These are phyloP conservation scores for Rattus rattus DNA, from an alignment of 2,113 vertebrate genomes.

Conservation along the genomic window DNA sequence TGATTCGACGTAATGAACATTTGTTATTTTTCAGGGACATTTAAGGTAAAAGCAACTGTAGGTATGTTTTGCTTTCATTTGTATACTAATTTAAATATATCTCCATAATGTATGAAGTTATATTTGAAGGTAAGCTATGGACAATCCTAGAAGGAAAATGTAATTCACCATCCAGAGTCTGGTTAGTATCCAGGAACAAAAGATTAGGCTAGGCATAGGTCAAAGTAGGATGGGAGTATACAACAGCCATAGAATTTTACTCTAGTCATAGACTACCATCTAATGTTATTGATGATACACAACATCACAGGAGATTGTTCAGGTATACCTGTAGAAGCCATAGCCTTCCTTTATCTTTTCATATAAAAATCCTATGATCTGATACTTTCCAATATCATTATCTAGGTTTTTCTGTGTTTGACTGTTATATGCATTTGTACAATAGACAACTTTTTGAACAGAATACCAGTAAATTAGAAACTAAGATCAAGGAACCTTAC, in stretches of 20 bases:
- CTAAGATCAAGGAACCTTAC: no score
- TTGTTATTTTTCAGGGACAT: not conserved
- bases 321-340: not conserved
- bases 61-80: not conserved
- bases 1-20: not conserved
- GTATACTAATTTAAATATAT: slow-evolving; percentile 39
- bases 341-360: rapidly evolving
- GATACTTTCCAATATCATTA: not conserved
- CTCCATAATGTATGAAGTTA: not conserved
- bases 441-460: no score
- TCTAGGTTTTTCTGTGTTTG: not conserved
- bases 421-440: no score
- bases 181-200: not conserved
- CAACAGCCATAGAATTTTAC: not conserved
- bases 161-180: not conserved
- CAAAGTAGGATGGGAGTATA: not conserved
- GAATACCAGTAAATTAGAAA: no score
- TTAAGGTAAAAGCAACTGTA: not conserved
- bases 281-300: not conserved
- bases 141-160: not conserved
- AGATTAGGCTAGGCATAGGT: not conserved
- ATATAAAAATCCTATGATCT: rapidly evolving
- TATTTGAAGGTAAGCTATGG: not conserved
- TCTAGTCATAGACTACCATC: not conserved
- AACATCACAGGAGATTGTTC: rapidly evolving